A percentile compares a stretch with the other conserved stretches of the same genome.
Conservation (phyloP, 2,888 invertebrate genomes). For the Lepidocyrtoides sp. region DNA sequence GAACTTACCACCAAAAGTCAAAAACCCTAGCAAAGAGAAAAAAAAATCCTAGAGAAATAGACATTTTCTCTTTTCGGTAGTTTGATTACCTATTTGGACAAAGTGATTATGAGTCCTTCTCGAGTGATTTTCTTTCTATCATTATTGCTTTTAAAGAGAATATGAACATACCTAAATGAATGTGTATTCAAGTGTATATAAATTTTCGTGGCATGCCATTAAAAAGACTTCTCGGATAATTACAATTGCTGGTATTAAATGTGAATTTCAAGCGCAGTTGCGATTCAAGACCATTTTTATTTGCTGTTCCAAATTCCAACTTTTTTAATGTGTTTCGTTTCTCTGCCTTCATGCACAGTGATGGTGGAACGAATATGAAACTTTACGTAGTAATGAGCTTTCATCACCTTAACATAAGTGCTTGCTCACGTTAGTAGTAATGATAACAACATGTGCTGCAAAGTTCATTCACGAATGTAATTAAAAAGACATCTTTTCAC, state of each 20-base stretch:
- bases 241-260: background rate
- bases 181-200: background rate
- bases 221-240: background rate
- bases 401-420: constrained; percentile 19
- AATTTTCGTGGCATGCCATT: background rate
- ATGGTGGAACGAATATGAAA: background rate
- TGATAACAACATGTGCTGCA: background rate
- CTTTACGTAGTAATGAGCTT: background rate
- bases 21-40: background rate
- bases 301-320: background rate
- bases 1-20: background rate
- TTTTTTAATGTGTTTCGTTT: background rate
- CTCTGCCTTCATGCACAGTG: background rate
- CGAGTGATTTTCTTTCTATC: background rate
- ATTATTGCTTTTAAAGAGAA: background rate
- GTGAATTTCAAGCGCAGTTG: background rate
- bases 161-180: background rate
- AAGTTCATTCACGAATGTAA: constrained; percentile 1
- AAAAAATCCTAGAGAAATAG: background rate
- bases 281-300: background rate
- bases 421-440: background rate
- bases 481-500: constrained; percentile 15
- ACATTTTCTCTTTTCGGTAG: background rate
- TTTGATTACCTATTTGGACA: background rate
- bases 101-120: background rate